Evolutionary conservation across 2,113 vertebrate genomes (phyloP).

Genomic region (Antennarius striatus): DNA sequence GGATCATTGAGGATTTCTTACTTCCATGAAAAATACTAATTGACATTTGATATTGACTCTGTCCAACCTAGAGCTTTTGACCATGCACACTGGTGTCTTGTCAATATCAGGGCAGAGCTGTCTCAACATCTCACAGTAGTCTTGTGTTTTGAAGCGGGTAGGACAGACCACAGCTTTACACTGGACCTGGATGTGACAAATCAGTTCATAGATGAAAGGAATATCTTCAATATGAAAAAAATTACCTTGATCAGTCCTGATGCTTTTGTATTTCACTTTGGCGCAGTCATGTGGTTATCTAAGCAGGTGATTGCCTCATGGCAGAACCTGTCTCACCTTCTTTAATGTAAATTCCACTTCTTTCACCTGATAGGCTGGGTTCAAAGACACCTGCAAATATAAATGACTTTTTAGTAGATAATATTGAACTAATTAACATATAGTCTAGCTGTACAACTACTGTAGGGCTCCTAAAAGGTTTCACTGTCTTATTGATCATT

Average conservation of each 20-base stretch:
- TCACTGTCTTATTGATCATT: no score
- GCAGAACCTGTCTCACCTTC: constrained; percentile 77
- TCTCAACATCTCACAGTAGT: constrained; percentile 87
- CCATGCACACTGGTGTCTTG: constrained; percentile 68
- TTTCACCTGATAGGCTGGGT: constrained; percentile 87
- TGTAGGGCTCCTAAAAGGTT: no score
- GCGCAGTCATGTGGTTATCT: no score
- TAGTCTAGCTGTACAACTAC: no score
- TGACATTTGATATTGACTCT: neutral
- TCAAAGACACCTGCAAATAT: constrained; percentile 84
- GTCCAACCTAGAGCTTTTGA: constrained; percentile 86
- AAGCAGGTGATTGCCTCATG: neutral
- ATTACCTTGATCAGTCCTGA: no score
- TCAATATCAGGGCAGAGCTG: constrained; percentile 88
- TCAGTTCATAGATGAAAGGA: neutral
- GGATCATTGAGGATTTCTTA: neutral
- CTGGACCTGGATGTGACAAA: constrained; percentile 81
- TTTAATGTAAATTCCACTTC: constrained; percentile 87
- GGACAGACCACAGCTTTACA: constrained; percentile 92
- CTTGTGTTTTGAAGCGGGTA: constrained; percentile 87
- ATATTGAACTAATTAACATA: no score
- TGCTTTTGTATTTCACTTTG: no score
- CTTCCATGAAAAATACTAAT: no score
- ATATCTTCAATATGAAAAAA: no score
- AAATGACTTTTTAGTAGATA: no score